Conservation (phyloP, 1,140 invertebrate species). For the Oreohelix idahoensis region DNA sequence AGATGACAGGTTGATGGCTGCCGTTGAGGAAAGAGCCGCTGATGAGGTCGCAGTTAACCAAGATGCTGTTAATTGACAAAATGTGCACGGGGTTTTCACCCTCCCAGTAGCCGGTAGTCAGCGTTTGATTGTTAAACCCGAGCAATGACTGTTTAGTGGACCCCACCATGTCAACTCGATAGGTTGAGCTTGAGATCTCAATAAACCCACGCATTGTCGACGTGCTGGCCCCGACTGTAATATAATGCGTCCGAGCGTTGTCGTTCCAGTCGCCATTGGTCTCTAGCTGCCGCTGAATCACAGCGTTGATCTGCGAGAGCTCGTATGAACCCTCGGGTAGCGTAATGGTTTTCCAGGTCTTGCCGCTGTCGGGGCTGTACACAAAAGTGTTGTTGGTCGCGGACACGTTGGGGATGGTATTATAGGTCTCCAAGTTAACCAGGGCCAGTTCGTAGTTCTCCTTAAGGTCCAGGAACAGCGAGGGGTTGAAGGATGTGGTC, state of each 20-base stretch:
- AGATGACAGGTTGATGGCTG: too few relatives aligned
- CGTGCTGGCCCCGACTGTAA: background rate
- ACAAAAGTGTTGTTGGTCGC: background rate
- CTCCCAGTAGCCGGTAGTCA: background rate
- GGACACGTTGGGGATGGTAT: background rate
- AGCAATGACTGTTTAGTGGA: background rate
- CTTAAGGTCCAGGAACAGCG: background rate
- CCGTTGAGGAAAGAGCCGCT: too few relatives aligned
- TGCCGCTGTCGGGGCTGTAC: background rate
- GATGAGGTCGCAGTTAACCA: too few relatives aligned
- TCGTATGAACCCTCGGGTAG: background rate
- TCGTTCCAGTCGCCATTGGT: background rate
- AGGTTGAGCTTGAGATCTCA: background rate
- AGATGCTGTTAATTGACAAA: too few relatives aligned
- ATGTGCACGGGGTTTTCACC: too few relatives aligned
- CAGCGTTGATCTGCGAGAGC: background rate
- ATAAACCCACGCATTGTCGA: background rate
- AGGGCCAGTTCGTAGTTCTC: background rate
- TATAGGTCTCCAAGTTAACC: background rate
- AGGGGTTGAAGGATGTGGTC: background rate
- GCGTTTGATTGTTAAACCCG: background rate
- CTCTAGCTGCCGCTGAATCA: background rate
- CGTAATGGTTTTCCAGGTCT: background rate
- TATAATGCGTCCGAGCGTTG: background rate
- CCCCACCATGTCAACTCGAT: background rate